These are phyloP conservation scores for Zaprionus gabonicus DNA, from an alignment of 1,140 invertebrate species.

Conservation along the genomic window DNA sequence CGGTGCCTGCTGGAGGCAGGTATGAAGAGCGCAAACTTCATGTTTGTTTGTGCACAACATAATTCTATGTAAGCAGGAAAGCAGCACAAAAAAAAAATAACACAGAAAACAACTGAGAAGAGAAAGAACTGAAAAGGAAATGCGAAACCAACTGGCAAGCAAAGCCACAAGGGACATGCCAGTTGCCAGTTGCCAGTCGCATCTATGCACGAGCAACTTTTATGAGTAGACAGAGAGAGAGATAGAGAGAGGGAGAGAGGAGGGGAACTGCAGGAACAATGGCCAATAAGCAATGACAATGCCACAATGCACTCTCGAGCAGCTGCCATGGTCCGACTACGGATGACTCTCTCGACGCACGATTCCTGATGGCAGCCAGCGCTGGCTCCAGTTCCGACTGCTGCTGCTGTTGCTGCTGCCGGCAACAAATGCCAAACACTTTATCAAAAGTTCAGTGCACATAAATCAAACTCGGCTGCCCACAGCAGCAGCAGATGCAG, in stretches of 20 bases:
- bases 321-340: constrained; percentile 19
- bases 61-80: constrained; percentile 67
- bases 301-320: constrained; percentile 43
- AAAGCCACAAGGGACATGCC: constrained; percentile 36
- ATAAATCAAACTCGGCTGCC: constrained; percentile 70
- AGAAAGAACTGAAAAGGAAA: not conserved
- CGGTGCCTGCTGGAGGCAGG: constrained; percentile 25
- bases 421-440: constrained; percentile 61
- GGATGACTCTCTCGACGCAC: not conserved
- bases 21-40: constrained; percentile 55
- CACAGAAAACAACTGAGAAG: no score
- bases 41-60: constrained; percentile 64
- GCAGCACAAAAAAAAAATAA: not conserved
- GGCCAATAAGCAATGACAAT: constrained; percentile 64
- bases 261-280: constrained; percentile 29
- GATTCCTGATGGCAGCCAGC: constrained; percentile 26
- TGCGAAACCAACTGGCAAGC: constrained; percentile 29
- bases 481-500: constrained; percentile 11
- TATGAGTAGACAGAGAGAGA: constrained; percentile 21
- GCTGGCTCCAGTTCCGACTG: constrained; percentile 13
- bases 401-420: constrained; percentile 2
- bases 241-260: not conserved
- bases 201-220: constrained; percentile 60
- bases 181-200: constrained; percentile 40
- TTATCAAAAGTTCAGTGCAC: constrained; percentile 72